Conservation (phyloP, 2,113 vertebrate genomes). For the Oenanthe oenanthe region DNA sequence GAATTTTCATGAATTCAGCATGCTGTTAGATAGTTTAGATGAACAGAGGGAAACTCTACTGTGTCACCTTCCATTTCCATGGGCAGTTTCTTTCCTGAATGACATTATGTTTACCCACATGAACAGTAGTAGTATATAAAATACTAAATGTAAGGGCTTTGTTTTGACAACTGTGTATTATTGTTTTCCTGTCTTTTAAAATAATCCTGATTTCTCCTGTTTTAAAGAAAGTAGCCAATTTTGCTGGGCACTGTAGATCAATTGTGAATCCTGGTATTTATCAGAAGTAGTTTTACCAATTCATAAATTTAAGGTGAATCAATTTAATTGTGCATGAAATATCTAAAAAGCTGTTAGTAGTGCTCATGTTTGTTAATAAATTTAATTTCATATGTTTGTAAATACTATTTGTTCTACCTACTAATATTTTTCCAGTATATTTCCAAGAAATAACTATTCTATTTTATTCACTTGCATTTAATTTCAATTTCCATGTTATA, state of each 20-base stretch:
- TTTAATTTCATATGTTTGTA: not conserved
- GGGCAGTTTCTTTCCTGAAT: not conserved
- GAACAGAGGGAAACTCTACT: not conserved
- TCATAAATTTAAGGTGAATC: not conserved
- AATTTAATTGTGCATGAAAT: not conserved
- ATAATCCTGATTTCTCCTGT: not conserved
- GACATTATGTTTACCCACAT: not conserved
- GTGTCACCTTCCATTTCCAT: not conserved
- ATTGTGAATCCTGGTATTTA: not conserved
- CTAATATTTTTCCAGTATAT: not conserved
- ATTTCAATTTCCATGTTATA: not conserved
- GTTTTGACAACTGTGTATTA: not conserved
- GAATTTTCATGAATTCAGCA: not conserved
- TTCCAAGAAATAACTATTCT: not conserved
- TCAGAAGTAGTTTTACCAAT: not conserved
- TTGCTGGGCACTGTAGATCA: not conserved
- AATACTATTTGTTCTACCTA: not conserved
- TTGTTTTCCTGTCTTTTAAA: not conserved
- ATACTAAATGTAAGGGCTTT: not conserved
- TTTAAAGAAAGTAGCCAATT: not conserved
- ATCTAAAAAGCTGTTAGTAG: not conserved
- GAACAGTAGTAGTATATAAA: not conserved
- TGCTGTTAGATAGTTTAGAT: not conserved
- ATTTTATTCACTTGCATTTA: not conserved
- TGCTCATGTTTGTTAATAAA: not conserved